Conservation (phyloP, 2,113 vertebrate species). For the Ciconia stormi region DNA sequence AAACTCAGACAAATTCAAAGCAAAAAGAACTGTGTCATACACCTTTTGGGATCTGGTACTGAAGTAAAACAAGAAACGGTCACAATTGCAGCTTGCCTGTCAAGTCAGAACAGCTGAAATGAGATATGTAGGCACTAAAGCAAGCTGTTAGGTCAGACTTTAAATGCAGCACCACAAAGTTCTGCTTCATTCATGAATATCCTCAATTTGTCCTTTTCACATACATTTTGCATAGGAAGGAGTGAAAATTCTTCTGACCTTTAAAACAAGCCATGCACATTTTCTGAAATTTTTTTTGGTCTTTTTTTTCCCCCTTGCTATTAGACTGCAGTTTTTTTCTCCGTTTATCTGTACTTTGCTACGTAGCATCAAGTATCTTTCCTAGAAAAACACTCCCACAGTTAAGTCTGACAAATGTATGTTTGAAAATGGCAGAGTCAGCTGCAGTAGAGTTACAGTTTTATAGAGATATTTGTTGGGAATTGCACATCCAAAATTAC, state of each 20-base stretch:
- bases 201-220: neutral
- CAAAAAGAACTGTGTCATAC: neutral
- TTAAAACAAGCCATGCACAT: neutral
- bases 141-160: neutral
- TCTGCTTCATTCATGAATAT: neutral
- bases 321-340: neutral
- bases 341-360: neutral
- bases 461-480: neutral
- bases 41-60: neutral
- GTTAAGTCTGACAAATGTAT: neutral
- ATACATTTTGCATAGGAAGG: neutral
- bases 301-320: neutral
- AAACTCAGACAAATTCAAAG: neutral
- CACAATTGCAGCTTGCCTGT: neutral
- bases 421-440: neutral
- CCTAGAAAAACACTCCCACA: neutral
- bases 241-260: neutral
- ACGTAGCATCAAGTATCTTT: neutral
- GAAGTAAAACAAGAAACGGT: neutral
- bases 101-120: neutral
- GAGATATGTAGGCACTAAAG: fast-evolving
- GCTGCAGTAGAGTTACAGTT: neutral
- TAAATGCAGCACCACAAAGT: neutral
- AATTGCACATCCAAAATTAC: neutral
- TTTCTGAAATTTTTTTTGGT: neutral